Evolutionary conservation across 2,888 invertebrate genomes (phyloP), one percentile per base, ranked within the genome.

Genomic region (Hyppa rectilinea): DNA sequence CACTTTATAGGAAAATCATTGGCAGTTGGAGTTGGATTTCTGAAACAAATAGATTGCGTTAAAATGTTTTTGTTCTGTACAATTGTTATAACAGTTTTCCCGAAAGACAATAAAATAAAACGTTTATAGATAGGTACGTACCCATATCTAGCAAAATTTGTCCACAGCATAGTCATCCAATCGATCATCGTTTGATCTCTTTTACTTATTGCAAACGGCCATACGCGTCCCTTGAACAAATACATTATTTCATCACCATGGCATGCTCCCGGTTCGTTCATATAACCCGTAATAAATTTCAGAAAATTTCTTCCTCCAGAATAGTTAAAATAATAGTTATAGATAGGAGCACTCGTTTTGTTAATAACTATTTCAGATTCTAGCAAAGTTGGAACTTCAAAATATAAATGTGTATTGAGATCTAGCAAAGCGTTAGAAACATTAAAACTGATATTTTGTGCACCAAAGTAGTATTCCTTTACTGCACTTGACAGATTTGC

Each of bases 381-480:
- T 5, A 92, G 77, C 53, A 90, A 78, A 20, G 84, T 69, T 2
- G 92, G 91, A 4, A 90, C 75, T 73, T 91, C 92, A 76, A 93
- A 93, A 82, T 91, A 92, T 10, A 92, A 64, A 20, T 93, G 90
- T 1, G 60, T 60, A 10, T 92, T 91, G 45, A 91, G 56, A 40
- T 91, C 86, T 4, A 87, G 81, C 20, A 92, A 71, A 85, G 90
- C 93, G 84, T 84, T 90, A 87, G 80, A 88, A 72, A 69, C 90
- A 61, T 83, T 92, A 88, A 83, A 92, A 91, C 52, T 95, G 78
- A 87, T 93, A 82, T 17, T 90, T 70, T 95, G 92, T 86, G 88
- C 89, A 69, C 88, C 90, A 52, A 96, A 91, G 12, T 96, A 96
- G 73, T 95, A 83, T 85, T 93, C 83, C 85, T 87, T 88, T 43